Evolutionary conservation across 2,797 vertebrate species (phyloP), one percentile per base, ranked within the genome.

Genomic region (Cyclopterus lumpus): DNA sequence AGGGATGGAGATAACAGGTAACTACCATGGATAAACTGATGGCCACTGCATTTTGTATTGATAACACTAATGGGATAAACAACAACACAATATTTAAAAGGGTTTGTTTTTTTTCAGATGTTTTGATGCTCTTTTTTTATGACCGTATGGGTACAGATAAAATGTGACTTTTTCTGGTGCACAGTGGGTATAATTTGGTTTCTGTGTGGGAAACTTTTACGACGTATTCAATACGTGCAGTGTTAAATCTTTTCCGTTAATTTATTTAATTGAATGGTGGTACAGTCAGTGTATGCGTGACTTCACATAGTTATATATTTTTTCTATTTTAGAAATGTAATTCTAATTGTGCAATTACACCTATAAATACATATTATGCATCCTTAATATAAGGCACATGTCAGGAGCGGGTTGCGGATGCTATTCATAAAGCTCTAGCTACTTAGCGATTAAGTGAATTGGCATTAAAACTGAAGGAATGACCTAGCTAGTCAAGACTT

Each of bases 31-130:
- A 78, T 82, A 54, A 76, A 86, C 81, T 76, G 85, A 84, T 91
- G 87, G 80, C 85, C 79, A 57, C 70, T 79, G 75, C 63, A 62
- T 81, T 85, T 78, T 67, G 60, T 69, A 3, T n/a, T 74, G 84
- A 88, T 89, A 88, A 80, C 67, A 64, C 66, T 87, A 90, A 91
- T 84, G 44, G 86, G 86, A 90, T 90, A 88, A 91, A 91, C 84
- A 91, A 88, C 70, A 86, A 83, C 63, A 85, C 61, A 72, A 77
- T 36, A 51, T 78, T 78, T 66, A 76, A 78, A 70, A 63, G 15
- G 42, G 20, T 57, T 55, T 74, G 36, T 84, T 82, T 79, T 36
- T n/a, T 38, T 71, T 69, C 64, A 69, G 32, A 58, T 71, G 58
- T 40, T 77, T 53, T 70, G 49, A 81, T 77, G 57, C 46, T 67